Percentiles rank a stretch among this genome's conserved stretches.
Evolutionary conservation across 1,140 invertebrate species (phyloP).

Genomic region (Lineus longissimus): DNA sequence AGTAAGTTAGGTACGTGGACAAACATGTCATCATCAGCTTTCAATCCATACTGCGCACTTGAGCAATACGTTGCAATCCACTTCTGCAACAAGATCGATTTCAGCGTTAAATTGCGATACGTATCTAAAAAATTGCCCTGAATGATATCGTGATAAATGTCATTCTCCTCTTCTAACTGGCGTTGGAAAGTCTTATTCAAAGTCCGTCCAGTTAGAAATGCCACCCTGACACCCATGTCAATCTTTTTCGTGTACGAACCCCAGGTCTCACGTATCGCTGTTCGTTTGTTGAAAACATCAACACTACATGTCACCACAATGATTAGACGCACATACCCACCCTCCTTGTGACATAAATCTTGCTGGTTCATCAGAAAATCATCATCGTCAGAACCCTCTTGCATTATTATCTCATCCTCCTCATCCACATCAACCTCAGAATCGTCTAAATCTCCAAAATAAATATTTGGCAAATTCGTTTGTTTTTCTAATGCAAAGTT

Average conservation of each 20-base stretch:
- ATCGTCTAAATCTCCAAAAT: too few relatives aligned
- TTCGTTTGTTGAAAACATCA: slow-evolving; percentile 8
- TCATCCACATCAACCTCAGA: too few relatives aligned
- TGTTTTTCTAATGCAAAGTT: too few relatives aligned
- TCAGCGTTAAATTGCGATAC: slow-evolving; percentile 25
- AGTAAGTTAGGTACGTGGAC: slow-evolving; percentile 60
- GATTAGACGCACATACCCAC: not conserved
- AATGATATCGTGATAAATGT: slow-evolving; percentile 18
- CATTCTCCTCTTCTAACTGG: not conserved
- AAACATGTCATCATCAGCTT: slow-evolving; percentile 84
- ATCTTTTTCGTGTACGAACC: slow-evolving; percentile 15
- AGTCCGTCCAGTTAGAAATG: slow-evolving; percentile 17
- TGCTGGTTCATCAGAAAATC: too few relatives aligned
- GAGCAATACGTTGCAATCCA: slow-evolving; percentile 68
- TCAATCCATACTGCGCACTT: slow-evolving; percentile 67
- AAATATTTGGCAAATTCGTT: too few relatives aligned
- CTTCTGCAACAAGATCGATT: slow-evolving; percentile 74
- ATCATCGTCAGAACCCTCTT: too few relatives aligned
- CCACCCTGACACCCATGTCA: slow-evolving; percentile 16
- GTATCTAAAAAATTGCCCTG: slow-evolving; percentile 26
- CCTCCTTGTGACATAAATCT: not conserved
- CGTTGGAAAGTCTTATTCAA: not conserved
- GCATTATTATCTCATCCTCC: too few relatives aligned
- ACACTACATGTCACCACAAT: not conserved
- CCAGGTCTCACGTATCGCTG: slow-evolving; percentile 32